A percentile compares a stretch with the other conserved stretches of the same genome.
Evolutionary conservation across 1,140 invertebrate genomes (phyloP).

Genomic region (Caenorhabditis briggsae): DNA sequence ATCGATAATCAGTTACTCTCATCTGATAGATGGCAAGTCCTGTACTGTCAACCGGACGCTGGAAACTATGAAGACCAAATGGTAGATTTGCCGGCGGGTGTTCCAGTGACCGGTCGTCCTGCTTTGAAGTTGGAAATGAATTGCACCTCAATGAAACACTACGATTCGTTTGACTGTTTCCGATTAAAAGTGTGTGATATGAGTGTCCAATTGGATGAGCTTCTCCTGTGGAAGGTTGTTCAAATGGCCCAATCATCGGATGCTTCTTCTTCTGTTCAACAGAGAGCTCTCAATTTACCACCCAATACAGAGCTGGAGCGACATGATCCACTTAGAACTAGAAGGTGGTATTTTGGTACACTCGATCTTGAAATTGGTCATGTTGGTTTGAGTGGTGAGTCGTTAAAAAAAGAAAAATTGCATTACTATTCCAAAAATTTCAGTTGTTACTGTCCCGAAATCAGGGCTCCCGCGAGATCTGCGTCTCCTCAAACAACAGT

Average conservation of each 20-base stretch:
- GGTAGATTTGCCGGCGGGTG: conserved; percentile 45
- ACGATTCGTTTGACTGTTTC: conserved; percentile 81
- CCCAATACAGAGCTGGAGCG: conserved; percentile 71
- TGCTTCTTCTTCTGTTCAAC: conserved; percentile 64
- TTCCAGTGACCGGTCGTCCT: conserved; percentile 61
- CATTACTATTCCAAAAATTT: conserved; percentile 34
- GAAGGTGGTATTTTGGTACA: conserved; percentile 88
- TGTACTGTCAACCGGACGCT: conserved; percentile 82
- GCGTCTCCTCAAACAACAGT: conserved; percentile 86
- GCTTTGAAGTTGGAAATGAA: conserved; percentile 75
- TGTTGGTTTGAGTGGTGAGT: conserved; percentile 57
- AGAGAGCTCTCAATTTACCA: conserved; percentile 70
- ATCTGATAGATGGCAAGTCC: conserved; percentile 85
- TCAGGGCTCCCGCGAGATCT: conserved; percentile 86
- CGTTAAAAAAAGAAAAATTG: not conserved
- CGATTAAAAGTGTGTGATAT: conserved; percentile 87
- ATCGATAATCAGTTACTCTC: conserved; percentile 89
- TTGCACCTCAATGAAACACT: conserved; percentile 72
- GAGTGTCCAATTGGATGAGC: conserved; percentile 88
- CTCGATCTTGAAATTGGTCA: conserved; percentile 81
- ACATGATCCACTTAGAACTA: conserved; percentile 58
- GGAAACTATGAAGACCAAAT: conserved; percentile 57
- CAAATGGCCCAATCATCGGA: conserved; percentile 81
- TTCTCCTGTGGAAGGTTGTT: conserved; percentile 87
- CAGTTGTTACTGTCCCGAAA: conserved; percentile 80